Base-by-base conservation (phyloP, 2,797 vertebrate species). In the Mormyrus hasselquistii region DNA sequence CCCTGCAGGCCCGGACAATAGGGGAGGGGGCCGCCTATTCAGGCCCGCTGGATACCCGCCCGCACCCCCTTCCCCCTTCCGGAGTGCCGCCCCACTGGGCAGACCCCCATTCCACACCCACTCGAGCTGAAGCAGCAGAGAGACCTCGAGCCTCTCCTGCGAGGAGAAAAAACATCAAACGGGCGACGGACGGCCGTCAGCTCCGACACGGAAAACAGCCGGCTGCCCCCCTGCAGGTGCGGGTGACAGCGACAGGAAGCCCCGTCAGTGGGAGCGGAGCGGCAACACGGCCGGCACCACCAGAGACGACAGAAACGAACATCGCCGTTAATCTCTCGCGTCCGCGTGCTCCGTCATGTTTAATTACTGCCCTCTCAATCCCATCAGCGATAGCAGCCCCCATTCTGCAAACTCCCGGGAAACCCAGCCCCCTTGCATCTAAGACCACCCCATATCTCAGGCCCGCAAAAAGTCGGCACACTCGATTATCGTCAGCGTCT, bases 11-110 rank as follows among this genome's bases (percentile, higher is more conserved):
- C 95, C 93, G 94, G 96, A 97, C 96, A 97, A 96, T 91, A 93
- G 95, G 92, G 94, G 93, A 95, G 93, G 92, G 94, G 93, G 92
- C 95, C 95, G 94, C 93, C 94, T 94, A 96, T 96, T 96, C 95
- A 96, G 94, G 94, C 93, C 88, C 91, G 93, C 94, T 95, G 95
- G 92, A 93, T 93, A 29, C 44, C 73, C 16, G 19, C 79, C 53
- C 53, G 1, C 53, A 6, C 53, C 53, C 53, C 53, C 53, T 19
- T n/a, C 93, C 53, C 59, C 69, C 16, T 38, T 79, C 76, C 57
- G 53, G 34, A 83, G 41, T 2, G 44, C 34, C 16, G 59, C 79
- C 85, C 57, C 83, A 53, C 2, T 12, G 73, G 88, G 86, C 25
- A 2, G 53, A 4, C 9, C 84, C 9, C 50, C 91, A 91, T 84